Evolutionary conservation across 2,888 invertebrate genomes (phyloP), one percentile per base, ranked within the genome.

Genomic region (Xylota segnis): DNA sequence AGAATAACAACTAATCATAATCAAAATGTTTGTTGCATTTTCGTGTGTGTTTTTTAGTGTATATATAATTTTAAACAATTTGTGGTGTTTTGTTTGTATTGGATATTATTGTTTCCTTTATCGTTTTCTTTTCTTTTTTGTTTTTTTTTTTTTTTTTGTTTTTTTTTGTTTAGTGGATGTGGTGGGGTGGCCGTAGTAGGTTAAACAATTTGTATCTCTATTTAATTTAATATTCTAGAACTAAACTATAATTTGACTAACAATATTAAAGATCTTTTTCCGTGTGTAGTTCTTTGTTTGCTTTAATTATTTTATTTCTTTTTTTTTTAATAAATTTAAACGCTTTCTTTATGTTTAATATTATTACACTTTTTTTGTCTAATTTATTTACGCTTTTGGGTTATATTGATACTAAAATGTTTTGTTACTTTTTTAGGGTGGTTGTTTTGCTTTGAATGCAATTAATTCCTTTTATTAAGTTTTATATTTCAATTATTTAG

Each of bases 121-220:
- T 78, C 68, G 43, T 68, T 65, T 37, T 72, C 47, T 68, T 52
- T 61, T 78, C 65, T 40, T 88, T 89, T 76, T 72, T 52, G 71
- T 52, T 61, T 78, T 68, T 40, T 88, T 89, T 76, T 87, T 72
- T 58, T 78, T 47, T 78, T 47, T 54, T 76, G 66, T 37, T 88
- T 88, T 75, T 87, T 88, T 89, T 88, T 90, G 88, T 89, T 75
- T 70, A 83, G 65, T 86, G 86, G 86, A 71, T 81, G 77, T 86
- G 86, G 86, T 86, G 86, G 86, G 86, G 86, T 82, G 77, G 86
- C 86, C 86, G 82, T 86, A 82, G 82, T 77, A 72, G 76, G 68
- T 72, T 76, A 82, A 82, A 82, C 72, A 76, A 82, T 86, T 81
- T 76, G 75, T 82, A 71, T 76, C 40, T 77, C 61, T 83, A 68